Conservation (phyloP, 1,140 invertebrate genomes). For the Temnothorax nylanderi region DNA sequence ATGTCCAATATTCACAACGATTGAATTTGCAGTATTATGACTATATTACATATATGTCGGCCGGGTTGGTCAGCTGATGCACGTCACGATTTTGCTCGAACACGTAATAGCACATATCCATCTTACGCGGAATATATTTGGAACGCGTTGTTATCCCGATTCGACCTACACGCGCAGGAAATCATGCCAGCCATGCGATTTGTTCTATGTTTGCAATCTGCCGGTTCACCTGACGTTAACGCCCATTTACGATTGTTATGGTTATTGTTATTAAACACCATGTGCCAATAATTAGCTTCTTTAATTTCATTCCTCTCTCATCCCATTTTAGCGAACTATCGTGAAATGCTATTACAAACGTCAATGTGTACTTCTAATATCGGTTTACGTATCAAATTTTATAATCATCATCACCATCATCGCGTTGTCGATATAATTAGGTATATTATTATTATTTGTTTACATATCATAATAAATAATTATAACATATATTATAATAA, state of each 20-base stretch:
- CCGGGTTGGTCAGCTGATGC: slow-evolving; percentile 35
- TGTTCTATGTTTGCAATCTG: slow-evolving; percentile 19
- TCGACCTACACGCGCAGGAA: neutral
- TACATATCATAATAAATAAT: neutral
- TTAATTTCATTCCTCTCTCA: slow-evolving; percentile 13
- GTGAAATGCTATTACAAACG: slow-evolving; percentile 8
- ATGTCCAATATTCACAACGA: slow-evolving; percentile 9
- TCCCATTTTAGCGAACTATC: neutral
- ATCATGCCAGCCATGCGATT: slow-evolving; percentile 17
- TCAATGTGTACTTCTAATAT: slow-evolving; percentile 9
- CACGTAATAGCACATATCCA: slow-evolving; percentile 22
- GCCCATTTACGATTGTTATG: slow-evolving; percentile 29
- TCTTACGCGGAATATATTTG: slow-evolving; percentile 50
- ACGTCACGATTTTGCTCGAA: slow-evolving; percentile 28
- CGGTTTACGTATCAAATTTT: neutral
- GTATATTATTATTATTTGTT: neutral
- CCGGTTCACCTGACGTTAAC: slow-evolving; percentile 7
- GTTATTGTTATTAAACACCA: slow-evolving; percentile 12
- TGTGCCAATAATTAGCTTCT: slow-evolving; percentile 32
- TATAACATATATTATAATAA: no score
- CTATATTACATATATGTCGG: neutral
- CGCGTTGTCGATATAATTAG: neutral
- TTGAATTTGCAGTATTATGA: slow-evolving; percentile 44
- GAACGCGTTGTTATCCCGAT: slow-evolving; percentile 35
- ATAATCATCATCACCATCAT: neutral